These are phyloP conservation scores for Falco cherrug DNA, from an alignment of 2,797 vertebrate species.

Conservation along the genomic window DNA sequence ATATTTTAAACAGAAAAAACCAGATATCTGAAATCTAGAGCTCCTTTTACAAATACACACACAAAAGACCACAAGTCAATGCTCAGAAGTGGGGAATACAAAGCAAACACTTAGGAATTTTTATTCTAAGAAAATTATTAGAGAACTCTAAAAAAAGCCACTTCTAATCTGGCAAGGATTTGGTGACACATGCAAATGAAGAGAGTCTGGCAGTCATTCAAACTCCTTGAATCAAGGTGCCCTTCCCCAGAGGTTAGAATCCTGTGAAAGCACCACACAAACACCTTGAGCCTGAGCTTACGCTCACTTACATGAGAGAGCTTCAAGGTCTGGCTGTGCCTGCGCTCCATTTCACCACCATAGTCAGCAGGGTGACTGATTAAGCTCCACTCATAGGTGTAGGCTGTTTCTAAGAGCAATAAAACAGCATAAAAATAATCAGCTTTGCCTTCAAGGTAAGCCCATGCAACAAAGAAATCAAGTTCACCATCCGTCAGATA, in stretches of 20 bases:
- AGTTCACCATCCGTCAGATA: neutral
- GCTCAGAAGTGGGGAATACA: neutral
- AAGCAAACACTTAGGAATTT: neutral
- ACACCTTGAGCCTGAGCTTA: neutral
- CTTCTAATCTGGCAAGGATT: neutral
- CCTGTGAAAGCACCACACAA: neutral
- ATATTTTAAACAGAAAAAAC: neutral
- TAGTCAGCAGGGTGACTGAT: slow-evolving; percentile 76
- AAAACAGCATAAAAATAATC: neutral
- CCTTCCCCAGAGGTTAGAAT: neutral
- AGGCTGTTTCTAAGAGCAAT: slow-evolving; percentile 72
- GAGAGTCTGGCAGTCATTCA: neutral
- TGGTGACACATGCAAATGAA: neutral
- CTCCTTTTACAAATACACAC: neutral
- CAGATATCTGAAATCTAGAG: neutral
- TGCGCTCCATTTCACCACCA: slow-evolving; percentile 74
- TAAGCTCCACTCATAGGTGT: slow-evolving; percentile 81
- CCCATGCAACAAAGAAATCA: neutral
- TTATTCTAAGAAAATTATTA: neutral
- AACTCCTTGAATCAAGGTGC: neutral
- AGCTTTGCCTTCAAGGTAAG: neutral
- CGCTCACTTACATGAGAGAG: slow-evolving; percentile 75
- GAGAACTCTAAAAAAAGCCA: neutral
- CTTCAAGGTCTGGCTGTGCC: slow-evolving; percentile 70
- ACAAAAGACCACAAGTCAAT: neutral